Conservation (phyloP, 2,888 invertebrate genomes). For the Clusia tigrina region DNA sequence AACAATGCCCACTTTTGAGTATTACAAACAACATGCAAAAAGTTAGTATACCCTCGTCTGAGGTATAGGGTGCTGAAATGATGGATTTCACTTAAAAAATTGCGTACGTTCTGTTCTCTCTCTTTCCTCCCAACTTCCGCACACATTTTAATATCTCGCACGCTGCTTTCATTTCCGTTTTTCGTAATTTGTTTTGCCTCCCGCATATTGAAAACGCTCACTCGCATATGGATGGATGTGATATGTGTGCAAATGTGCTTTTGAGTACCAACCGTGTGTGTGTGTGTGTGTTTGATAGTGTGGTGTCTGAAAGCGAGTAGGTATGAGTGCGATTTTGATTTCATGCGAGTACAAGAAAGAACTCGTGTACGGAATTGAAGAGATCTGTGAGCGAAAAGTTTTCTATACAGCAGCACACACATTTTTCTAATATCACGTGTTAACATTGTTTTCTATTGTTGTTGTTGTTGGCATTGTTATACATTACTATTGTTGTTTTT, state of each 20-base stretch:
- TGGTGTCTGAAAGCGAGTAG: not conserved
- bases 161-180: slow-evolving; percentile 45
- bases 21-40: no score
- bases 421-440: not conserved
- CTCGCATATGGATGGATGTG: not conserved
- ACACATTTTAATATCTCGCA: slow-evolving; percentile 17
- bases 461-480: no score
- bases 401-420: not conserved
- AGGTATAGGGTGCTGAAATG: not conserved
- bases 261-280: not conserved
- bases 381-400: not conserved
- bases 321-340: no score
- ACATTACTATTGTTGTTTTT: no score
- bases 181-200: slow-evolving; percentile 21
- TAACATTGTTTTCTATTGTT: slow-evolving; percentile 19
- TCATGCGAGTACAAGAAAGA: no score
- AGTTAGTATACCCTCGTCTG: not conserved
- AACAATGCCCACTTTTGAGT: no score
- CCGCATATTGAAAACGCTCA: not conserved
- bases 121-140: no score
- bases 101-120: not conserved
- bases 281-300: slow-evolving; percentile 6
- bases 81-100: not conserved
- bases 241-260: not conserved
- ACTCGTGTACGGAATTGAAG: not conserved